These are phyloP conservation scores for Corythornis leucogaster DNA, from an alignment of 2,797 vertebrate genomes.

Conservation along the genomic window DNA sequence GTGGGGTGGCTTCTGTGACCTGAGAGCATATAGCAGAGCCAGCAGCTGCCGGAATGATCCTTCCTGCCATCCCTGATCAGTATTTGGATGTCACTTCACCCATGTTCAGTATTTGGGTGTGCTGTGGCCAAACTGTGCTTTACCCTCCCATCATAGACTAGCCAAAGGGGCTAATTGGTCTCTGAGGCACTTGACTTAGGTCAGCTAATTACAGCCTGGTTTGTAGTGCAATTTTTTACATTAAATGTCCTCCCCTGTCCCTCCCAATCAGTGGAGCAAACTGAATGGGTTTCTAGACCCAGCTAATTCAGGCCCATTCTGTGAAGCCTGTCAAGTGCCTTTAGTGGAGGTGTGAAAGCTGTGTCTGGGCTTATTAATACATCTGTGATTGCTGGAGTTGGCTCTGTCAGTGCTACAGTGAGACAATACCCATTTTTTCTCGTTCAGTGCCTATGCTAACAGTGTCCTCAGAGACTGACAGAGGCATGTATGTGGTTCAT, in stretches of 20 bases:
- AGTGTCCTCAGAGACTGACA: not conserved
- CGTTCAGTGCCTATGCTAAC: not conserved
- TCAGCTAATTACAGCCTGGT: not conserved
- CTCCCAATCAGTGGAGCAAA: not conserved
- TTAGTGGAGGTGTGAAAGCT: conserved; percentile 27
- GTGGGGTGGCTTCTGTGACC: not conserved
- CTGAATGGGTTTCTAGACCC: conserved; percentile 24
- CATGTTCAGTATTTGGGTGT: not conserved
- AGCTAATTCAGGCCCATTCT: not conserved
- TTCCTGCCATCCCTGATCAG: not conserved
- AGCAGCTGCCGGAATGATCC: not conserved
- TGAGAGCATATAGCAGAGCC: not conserved
- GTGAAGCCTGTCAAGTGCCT: conserved; percentile 20
- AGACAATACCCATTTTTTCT: not conserved
- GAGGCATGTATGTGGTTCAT: not conserved
- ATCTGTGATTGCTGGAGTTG: not conserved
- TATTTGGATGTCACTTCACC: not conserved
- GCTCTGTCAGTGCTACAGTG: not conserved
- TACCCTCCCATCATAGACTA: not conserved
- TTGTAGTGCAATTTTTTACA: not conserved
- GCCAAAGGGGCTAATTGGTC: not conserved
- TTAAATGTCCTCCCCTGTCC: not conserved
- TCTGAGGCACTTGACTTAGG: not conserved
- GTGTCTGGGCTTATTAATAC: conserved; percentile 18
- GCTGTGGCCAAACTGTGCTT: not conserved